A percentile compares a stretch with the other conserved stretches of the same genome.
Conservation (phyloP, 2,113 vertebrate genomes). For the Phylloscopus whistleri region DNA sequence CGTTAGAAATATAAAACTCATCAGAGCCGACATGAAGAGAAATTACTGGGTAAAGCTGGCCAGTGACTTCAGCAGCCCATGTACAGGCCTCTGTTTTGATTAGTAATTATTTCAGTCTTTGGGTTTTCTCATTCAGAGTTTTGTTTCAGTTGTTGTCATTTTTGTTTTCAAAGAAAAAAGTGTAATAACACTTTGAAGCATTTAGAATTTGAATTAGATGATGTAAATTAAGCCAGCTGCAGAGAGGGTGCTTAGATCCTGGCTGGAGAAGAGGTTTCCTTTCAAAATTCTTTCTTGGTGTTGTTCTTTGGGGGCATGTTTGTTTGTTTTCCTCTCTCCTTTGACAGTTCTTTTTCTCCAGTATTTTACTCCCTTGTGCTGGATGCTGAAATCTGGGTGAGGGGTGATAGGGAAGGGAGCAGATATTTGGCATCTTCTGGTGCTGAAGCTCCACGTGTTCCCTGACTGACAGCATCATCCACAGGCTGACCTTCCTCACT, state of each 20-base stretch:
- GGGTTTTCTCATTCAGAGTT: slow-evolving; percentile 54
- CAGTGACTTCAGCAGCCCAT: not conserved
- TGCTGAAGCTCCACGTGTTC: not conserved
- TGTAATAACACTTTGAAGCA: slow-evolving; percentile 51
- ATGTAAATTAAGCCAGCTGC: slow-evolving; percentile 29
- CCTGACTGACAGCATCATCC: not conserved
- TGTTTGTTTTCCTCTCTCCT: not conserved
- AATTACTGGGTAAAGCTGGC: slow-evolving; percentile 47
- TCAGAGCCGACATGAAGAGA: slow-evolving; percentile 23
- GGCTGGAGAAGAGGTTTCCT: not conserved
- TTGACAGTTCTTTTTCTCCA: not conserved
- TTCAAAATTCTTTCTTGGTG: not conserved
- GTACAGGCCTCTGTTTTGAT: slow-evolving; percentile 40
- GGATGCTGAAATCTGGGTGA: not conserved
- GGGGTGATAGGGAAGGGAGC: not conserved
- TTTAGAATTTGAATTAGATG: slow-evolving; percentile 60
- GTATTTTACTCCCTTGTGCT: not conserved
- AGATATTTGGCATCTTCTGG: not conserved
- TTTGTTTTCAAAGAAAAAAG: slow-evolving; percentile 54
- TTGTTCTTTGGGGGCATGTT: not conserved
- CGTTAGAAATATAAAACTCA: slow-evolving; percentile 65
- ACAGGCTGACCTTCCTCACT: not conserved
- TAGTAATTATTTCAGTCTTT: slow-evolving; percentile 68
- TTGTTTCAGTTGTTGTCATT: slow-evolving; percentile 62
- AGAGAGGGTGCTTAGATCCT: not conserved